Percentiles rank a stretch among this genome's conserved stretches.
phyloP scores from a whole-genome alignment of 2,797 vertebrate genomes.

The Amblyopsis hoosieri region DNA sequence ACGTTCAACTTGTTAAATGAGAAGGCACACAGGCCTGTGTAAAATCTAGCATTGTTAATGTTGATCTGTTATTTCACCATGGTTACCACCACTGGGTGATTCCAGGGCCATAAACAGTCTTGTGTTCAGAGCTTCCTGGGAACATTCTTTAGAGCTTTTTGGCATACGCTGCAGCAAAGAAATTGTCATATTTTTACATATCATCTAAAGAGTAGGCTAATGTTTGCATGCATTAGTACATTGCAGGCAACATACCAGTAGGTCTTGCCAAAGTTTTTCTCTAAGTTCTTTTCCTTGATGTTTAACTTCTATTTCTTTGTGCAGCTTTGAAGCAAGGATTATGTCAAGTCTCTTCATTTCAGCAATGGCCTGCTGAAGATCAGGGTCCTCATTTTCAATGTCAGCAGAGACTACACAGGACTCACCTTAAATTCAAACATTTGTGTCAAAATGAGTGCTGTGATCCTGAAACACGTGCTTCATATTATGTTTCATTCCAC shows the following conservation, averaged over 20 bases:
- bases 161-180: constrained; percentile 57
- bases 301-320: constrained; percentile 80
- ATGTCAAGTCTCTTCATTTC: constrained; percentile 87
- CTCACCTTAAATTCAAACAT: too few species aligned
- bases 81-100: constrained; percentile 53
- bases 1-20: background rate
- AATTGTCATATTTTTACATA: constrained; percentile 9
- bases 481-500: background rate
- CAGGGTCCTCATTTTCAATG: constrained; percentile 59
- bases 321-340: constrained; percentile 73
- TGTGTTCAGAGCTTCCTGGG: constrained; percentile 84
- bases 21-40: background rate
- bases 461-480: background rate
- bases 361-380: constrained; percentile 78
- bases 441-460: too few species aligned
- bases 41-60: constrained; percentile 15
- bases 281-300: constrained; percentile 80
- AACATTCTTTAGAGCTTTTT: constrained; percentile 60
- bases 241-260: constrained; percentile 75
- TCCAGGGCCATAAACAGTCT: constrained; percentile 81
- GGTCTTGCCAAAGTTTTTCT: constrained; percentile 82
- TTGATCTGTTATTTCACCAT: background rate
- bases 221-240: too few species aligned
- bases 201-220: background rate
- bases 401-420: constrained; percentile 22